These are phyloP conservation scores for Xenopus tropicalis DNA, from an alignment of 2,113 vertebrate genomes.

Conservation along the genomic window DNA sequence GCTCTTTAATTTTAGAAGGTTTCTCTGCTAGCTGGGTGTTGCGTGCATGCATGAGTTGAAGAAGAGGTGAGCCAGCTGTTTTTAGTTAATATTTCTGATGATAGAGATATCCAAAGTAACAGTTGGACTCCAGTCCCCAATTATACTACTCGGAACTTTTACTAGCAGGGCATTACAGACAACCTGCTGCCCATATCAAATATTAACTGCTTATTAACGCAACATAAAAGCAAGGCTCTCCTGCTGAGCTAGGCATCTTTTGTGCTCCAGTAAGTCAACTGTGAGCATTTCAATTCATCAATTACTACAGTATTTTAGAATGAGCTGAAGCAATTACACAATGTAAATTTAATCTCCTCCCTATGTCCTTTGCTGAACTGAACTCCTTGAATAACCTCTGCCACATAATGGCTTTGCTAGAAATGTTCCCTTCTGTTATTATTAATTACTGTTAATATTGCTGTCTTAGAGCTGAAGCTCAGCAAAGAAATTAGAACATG, in stretches of 20 bases:
- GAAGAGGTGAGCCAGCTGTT: slow-evolving; percentile 30
- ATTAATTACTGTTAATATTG: slow-evolving; percentile 3
- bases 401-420: neutral
- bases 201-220: slow-evolving; percentile 33
- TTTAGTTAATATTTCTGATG: slow-evolving; percentile 23
- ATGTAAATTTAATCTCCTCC: slow-evolving; percentile 22
- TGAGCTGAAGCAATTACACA: slow-evolving; percentile 37
- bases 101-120: slow-evolving; percentile 15
- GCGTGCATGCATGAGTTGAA: slow-evolving; percentile 12
- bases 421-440: neutral
- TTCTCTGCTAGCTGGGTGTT: too few relatives aligned
- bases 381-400: slow-evolving; percentile 28
- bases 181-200: slow-evolving; percentile 37
- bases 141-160: slow-evolving; percentile 32
- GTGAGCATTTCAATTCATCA: slow-evolving; percentile 27
- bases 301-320: slow-evolving; percentile 27
- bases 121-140: slow-evolving; percentile 27
- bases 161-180: slow-evolving; percentile 17
- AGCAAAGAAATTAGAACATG: neutral
- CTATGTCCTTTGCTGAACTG: slow-evolving; percentile 34
- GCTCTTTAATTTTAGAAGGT: too few relatives aligned
- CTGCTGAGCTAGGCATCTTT: slow-evolving; percentile 38
- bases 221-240: slow-evolving; percentile 28
- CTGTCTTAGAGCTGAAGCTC: neutral
- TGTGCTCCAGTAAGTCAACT: slow-evolving; percentile 28